Conservation (phyloP, 2,113 vertebrate genomes). For the Gavia stellata region DNA sequence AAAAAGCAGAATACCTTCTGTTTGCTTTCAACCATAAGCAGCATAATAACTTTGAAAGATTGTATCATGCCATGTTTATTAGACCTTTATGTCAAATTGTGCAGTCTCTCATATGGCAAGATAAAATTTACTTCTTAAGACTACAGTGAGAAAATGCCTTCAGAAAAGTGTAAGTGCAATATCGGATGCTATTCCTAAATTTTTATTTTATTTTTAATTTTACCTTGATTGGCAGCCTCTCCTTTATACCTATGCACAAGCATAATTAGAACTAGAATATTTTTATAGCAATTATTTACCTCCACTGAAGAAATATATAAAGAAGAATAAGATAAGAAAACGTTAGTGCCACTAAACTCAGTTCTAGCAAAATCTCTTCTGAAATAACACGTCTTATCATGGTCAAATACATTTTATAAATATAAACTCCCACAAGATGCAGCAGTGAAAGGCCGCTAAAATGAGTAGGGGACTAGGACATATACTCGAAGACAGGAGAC, state of each 20-base stretch:
- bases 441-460: not conserved
- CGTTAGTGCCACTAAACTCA: rapidly evolving
- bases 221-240: not conserved
- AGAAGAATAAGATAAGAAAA: not conserved
- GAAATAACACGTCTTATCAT: not conserved
- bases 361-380: not conserved
- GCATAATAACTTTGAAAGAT: not conserved
- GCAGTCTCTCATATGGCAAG: not conserved
- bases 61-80: rapidly evolving
- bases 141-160: not conserved
- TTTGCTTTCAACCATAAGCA: not conserved
- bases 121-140: not conserved
- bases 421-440: not conserved
- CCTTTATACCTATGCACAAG: not conserved
- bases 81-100: not conserved
- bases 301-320: not conserved
- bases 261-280: not conserved
- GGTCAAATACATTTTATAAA: not conserved
- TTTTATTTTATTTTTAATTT: not conserved
- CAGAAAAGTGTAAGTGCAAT: not conserved
- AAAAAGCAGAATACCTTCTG: not conserved
- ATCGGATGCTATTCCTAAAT: not conserved
- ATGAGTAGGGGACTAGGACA: rapidly evolving
- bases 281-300: not conserved
- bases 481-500: not conserved